These are phyloP conservation scores for Labeo catla DNA, from an alignment of 2,113 vertebrate species.

Conservation along the genomic window DNA sequence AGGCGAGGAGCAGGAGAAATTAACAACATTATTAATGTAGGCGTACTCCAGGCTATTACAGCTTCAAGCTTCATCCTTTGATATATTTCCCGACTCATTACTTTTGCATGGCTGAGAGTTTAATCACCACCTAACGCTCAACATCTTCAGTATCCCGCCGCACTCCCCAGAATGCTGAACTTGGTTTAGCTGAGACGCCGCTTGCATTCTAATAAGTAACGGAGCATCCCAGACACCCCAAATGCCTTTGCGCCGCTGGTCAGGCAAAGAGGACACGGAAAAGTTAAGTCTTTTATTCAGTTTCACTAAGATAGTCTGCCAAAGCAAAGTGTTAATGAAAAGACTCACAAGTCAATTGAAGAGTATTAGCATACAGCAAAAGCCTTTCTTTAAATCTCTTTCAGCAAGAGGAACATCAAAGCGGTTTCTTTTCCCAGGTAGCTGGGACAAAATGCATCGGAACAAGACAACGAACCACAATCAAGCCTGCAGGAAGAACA, in stretches of 20 bases:
- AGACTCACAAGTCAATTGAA: conserved; percentile 61
- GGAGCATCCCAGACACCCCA: neutral
- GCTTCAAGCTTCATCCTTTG: conserved; percentile 68
- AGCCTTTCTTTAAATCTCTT: conserved; percentile 56
- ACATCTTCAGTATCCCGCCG: conserved; percentile 48
- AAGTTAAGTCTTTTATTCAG: conserved; percentile 53
- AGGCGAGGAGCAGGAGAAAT: conserved; percentile 62
- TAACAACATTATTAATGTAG: conserved; percentile 70
- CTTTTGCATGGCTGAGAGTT: conserved; percentile 72
- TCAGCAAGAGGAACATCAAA: conserved; percentile 73
- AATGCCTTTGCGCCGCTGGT: neutral
- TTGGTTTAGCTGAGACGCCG: neutral
- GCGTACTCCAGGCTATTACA: conserved; percentile 66
- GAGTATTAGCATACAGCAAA: conserved; percentile 65
- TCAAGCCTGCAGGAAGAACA: conserved; percentile 63
- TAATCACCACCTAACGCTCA: conserved; percentile 66
- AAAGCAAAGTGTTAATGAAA: conserved; percentile 74
- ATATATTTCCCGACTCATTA: conserved; percentile 72
- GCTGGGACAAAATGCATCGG: conserved; percentile 69
- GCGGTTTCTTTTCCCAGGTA: conserved; percentile 52
- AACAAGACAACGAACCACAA: conserved; percentile 61
- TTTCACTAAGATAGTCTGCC: conserved; percentile 52
- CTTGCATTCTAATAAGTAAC: conserved; percentile 22
- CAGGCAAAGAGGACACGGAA: conserved; percentile 3
- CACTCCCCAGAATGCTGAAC: conserved; percentile 43